Conservation (phyloP, 2,797 vertebrate genomes). For the Xiphorhynchus erythropygius region DNA sequence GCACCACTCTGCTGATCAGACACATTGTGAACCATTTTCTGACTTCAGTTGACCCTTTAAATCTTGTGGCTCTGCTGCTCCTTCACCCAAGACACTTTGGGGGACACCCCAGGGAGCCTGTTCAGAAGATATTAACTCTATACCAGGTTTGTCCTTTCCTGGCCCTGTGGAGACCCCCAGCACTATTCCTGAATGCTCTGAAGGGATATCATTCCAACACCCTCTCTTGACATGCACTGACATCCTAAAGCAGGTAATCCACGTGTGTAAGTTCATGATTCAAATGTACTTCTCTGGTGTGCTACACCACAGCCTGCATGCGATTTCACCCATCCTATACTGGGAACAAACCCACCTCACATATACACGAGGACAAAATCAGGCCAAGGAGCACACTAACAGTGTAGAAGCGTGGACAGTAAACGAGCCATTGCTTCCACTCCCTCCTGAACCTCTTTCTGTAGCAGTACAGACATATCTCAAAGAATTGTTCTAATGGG, state of each 20-base stretch:
- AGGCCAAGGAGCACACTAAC: too few relatives aligned
- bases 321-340: neutral
- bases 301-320: neutral
- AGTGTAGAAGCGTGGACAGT: neutral
- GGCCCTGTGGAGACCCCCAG: neutral
- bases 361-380: neutral
- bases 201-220: neutral
- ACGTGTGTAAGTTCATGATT: fast-evolving
- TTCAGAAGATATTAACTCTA: neutral
- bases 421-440: neutral
- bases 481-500: neutral
- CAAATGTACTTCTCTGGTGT: neutral
- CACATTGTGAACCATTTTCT: neutral
- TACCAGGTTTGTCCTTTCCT: neutral
- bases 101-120: neutral
- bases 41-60: neutral
- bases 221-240: neutral
- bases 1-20: neutral
- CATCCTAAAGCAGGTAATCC: neutral
- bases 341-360: neutral
- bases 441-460: neutral
- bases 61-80: neutral
- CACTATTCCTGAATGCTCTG: neutral
- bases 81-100: neutral
- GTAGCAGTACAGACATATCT: neutral